Evolutionary conservation across 2,797 vertebrate genomes (phyloP), one percentile per base, ranked within the genome.

Genomic region (Pygocentrus nattereri): DNA sequence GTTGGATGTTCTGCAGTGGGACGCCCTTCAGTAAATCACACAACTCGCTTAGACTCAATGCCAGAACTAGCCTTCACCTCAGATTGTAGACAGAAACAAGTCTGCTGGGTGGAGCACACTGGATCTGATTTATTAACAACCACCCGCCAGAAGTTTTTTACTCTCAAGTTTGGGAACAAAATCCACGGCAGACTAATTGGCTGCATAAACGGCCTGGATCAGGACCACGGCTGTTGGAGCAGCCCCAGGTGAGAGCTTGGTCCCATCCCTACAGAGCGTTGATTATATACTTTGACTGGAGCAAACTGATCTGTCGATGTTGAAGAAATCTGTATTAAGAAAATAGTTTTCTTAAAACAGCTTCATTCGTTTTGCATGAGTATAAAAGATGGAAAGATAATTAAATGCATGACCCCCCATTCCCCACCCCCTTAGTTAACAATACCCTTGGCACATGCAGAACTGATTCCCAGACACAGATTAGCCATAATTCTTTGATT

Each of bases 81-180:
- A 52, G 64, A 70, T 76, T 61, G 68, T 74, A 44, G 27, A 54
- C 49, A 56, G 52, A 58, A 50, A 44, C 41, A 10, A 69, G n/a
- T 47, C 67, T 73, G 62, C 25, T 19, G 72, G 73, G 77, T 71
- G 80, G 69, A 74, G 82, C 19, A 30, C 41, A 59, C 52, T 82
- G 69, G 80, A 80, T 79, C n/a, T 73, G 27, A 76, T 82, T 85
- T 79, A 85, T 79, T 71, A 82, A 54, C 54, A 62, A 73, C 81
- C 61, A n/a, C 25, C 30, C 56, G 72, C 19, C 50, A 70, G 73
- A 58, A n/a, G 4, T 1, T 8, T 27, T 31, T 47, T 52, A 27
- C 27, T 49, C 50, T 65, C 52, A 38, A 47, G 34, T 76, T 81
- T 54, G 61, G 74, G 68, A 77, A 34, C 23, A 19, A 75, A 61